Evolutionary conservation across 2,797 vertebrate genomes (phyloP), one percentile per base, ranked within the genome.

Genomic region (Dipus sagitta): DNA sequence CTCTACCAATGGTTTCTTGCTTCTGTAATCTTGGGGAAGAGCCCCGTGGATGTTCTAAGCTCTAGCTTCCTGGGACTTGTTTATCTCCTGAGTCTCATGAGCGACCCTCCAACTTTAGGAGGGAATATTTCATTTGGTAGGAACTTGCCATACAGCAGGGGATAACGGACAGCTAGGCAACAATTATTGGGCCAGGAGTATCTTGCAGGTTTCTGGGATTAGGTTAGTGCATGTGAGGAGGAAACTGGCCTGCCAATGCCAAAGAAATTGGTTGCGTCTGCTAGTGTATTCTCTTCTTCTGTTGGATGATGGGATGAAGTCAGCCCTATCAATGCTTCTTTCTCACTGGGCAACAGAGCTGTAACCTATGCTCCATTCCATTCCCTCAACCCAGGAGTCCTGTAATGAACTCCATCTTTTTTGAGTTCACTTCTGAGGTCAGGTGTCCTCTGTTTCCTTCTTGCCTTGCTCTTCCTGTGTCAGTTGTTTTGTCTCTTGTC

Each of bases 181-280:
- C 17, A 58, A 70, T 32, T 11, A 10, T 18, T 38, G 68, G 62
- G 62, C 38, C 79, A 70, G 54, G 58, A 32, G 3, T 2, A 10
- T 47, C 52, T 32, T 1, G 4, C 76, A 23, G 26, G 88, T 89
- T 93, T 96, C 30, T 42, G n/a, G 92, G 83, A 77, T 28, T 21
- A 77, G 34, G 75, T 93, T 72, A 54, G 72, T 83, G 38, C 47
- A 20, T 1, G 6, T 65, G 14, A 0, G 71, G 34, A 88, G 67
- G 68, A 23, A 78, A 11, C 34, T 91, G 86, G 32, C 87, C 77
- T 72, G 84, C 23, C 32, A 23, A 2, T 64, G 93, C 84, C 81
- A 79, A 78, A 67, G 32, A 93, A 94, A 88, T 91, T 89, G 68
- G 62, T 21, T 84, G 2, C 32, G 81, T 60, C 92, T 85, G 83